A percentile compares a stretch with the other conserved stretches of the same genome.
These are phyloP conservation scores for Cantharis lateralis DNA, from an alignment of 2,888 invertebrate genomes.

Conservation along the genomic window DNA sequence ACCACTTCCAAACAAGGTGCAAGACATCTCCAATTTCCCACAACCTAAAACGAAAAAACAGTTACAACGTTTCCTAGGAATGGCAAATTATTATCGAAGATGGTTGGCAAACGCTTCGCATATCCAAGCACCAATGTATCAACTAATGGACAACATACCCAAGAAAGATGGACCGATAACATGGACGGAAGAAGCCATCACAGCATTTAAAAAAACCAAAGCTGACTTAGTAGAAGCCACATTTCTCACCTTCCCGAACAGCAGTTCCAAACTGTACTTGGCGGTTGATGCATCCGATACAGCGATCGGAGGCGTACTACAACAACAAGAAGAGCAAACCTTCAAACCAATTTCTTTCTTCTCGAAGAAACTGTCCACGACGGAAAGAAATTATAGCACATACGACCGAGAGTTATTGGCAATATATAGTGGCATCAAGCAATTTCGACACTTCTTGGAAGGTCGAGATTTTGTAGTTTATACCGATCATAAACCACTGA, in stretches of 20 bases:
- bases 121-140: not conserved
- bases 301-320: constrained; percentile 1
- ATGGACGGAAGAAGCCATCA: not conserved
- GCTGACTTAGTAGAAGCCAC: not conserved
- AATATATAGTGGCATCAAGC: not conserved
- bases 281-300: not conserved
- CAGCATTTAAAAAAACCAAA: not conserved
- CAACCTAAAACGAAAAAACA: no score
- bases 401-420: constrained; percentile 8
- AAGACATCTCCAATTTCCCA: not conserved
- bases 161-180: not conserved
- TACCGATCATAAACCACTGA: not conserved
- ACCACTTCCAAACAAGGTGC: not conserved
- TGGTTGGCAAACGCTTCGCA: not conserved
- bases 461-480: constrained; percentile 1
- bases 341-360: not conserved
- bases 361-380: not conserved
- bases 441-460: constrained; percentile 4
- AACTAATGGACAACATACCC: not conserved
- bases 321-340: not conserved
- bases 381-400: constrained; percentile 1
- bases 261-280: not conserved
- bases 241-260: not conserved
- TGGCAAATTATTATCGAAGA: constrained; percentile 10
- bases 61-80: not conserved